Base-by-base conservation (phyloP, 2,888 invertebrate species). In the Phorcus lineatus region DNA sequence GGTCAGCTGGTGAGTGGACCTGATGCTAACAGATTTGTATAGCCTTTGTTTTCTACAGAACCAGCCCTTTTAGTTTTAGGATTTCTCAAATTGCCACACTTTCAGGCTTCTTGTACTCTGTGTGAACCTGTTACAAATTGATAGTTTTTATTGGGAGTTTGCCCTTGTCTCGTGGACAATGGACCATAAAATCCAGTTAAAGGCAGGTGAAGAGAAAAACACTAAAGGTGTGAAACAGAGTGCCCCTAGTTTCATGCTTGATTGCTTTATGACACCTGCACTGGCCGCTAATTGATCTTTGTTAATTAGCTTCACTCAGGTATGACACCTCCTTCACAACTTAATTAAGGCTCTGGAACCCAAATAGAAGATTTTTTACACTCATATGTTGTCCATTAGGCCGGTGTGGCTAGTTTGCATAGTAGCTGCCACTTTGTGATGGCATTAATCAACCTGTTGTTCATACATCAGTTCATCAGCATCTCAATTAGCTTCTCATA, bases 171-270 rank as follows among this genome's bases (percentile, higher is more conserved):
- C 9, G 19, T 36, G 36, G n/a, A 70, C 70, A 70, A 70, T 70
- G 36, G 40, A 36, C 70, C 28, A 36, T 70, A 70, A 36, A 70
- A 70, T 36, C 19, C n/a, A 70, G 70, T 28, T 40, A 31, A 70
- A 70, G 31, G 31, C 36, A 70, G 70, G 70, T 40, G n/a, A 70
- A 16, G 31, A 36, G 70, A 36, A 36, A 70, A 31, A 70, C 70
- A 70, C 70, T 70, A 13, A n/a, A 31, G 40, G 70, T 70, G 70
- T 17, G 70, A 70, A 4, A 36, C 31, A 17, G 67, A 36, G 40
- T 70, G 70, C 19, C 70, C 70, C 70, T 70, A 24, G 70, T 70
- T 70, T 70, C 70, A 70, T 17, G 70, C 36, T 36, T 40, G n/a
- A 36, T 36, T 19, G 70, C n/a, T 40, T 40, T 40, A 70, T 70